phyloP scores from a whole-genome alignment of 2,797 vertebrate species.

The Oryzias sinensis region DNA sequence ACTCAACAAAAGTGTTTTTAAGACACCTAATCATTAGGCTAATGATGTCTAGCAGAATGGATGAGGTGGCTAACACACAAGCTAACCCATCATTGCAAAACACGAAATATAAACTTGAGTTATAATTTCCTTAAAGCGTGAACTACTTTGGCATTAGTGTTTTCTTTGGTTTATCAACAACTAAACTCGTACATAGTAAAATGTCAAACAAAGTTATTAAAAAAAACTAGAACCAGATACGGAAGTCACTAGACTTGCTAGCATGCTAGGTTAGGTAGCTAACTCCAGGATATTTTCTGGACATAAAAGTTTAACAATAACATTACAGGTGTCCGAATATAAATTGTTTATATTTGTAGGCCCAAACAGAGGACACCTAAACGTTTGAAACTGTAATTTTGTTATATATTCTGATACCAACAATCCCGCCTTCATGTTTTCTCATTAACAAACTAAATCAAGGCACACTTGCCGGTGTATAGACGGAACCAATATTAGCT shows the following conservation, averaged over 20 bases:
- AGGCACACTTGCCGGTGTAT: constrained; percentile 47
- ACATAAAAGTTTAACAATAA: constrained; percentile 48
- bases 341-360: rapidly evolving
- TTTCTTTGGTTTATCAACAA: background rate
- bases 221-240: constrained; percentile 18
- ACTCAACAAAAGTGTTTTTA: background rate
- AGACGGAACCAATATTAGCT: constrained; percentile 65
- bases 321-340: background rate
- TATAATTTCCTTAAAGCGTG: background rate
- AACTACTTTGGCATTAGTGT: background rate
- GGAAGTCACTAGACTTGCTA: constrained; percentile 58
- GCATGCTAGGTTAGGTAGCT: constrained; percentile 48
- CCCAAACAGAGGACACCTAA: background rate
- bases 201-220: too few species aligned
- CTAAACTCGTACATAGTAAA: too few species aligned
- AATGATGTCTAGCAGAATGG: constrained; percentile 1
- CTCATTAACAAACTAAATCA: background rate
- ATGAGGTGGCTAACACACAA: constrained; percentile 26
- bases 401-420: background rate
- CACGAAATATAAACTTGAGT: constrained; percentile 2
- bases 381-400: background rate
- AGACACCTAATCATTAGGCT: too few species aligned
- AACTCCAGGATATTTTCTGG: constrained; percentile 59
- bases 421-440: background rate
- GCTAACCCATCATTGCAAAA: constrained; percentile 40